A percentile compares a stretch with the other conserved stretches of the same genome.
Evolutionary conservation across 2,797 vertebrate genomes (phyloP).

Genomic region (Arnoldichthys spilopterus): DNA sequence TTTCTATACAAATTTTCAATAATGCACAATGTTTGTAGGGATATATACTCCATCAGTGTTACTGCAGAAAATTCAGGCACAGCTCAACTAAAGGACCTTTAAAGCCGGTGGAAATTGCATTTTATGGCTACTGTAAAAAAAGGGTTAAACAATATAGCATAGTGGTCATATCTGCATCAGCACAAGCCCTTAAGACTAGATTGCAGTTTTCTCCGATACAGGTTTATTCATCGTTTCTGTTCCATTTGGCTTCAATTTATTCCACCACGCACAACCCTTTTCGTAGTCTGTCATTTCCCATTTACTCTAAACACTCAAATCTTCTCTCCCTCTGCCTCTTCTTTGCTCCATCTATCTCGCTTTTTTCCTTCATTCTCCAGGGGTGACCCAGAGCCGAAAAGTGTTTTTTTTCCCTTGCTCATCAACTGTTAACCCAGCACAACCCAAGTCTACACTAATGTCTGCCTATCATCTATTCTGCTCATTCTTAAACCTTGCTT

Average conservation of each 20-base stretch:
- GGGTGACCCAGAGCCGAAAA: background rate
- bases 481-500: background rate
- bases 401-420: background rate
- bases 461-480: background rate
- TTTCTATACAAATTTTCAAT: no score
- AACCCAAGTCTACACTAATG: background rate
- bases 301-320: background rate
- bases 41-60: no score
- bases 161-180: no score
- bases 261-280: no score
- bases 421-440: background rate
- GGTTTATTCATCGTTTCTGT: background rate
- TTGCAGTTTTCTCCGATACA: conserved; percentile 71
- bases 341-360: background rate
- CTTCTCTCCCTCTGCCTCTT: background rate
- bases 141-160: no score
- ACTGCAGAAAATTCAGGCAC: no score
- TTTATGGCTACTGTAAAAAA: no score
- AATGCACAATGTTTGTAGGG: no score
- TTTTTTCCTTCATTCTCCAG: background rate
- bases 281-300: background rate
- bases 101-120: no score
- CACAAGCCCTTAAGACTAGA: background rate
- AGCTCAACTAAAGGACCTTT: no score
- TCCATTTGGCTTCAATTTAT: conserved; percentile 10